Conservation (phyloP, 2,797 vertebrate species). For the Enteromius afrohamiltoni region DNA sequence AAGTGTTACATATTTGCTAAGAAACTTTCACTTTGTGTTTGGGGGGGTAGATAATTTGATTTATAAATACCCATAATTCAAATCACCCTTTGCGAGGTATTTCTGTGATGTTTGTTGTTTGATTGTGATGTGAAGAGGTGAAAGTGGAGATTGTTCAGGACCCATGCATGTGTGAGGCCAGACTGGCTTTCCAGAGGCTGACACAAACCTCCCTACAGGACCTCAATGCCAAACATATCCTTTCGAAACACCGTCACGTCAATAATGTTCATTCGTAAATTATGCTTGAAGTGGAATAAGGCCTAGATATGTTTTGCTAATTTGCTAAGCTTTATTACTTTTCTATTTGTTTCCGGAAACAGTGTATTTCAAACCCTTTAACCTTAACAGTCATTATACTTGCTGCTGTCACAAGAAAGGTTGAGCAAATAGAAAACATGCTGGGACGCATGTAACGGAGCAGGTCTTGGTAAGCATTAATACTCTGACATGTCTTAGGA, state of each 20-base stretch:
- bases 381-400: constrained; percentile 76
- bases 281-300: not conserved
- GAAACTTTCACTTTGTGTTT: constrained; percentile 25
- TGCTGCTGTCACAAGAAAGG: constrained; percentile 72
- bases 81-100: not conserved
- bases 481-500: constrained; percentile 12
- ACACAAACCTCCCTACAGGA: constrained; percentile 84
- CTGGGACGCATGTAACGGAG: constrained; percentile 63
- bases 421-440: constrained; percentile 73
- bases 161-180: constrained; percentile 89
- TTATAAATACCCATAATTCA: not conserved
- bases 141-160: constrained; percentile 79
- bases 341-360: not conserved
- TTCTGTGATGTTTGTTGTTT: constrained; percentile 60
- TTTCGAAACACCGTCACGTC: constrained; percentile 63
- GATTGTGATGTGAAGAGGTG: constrained; percentile 72
- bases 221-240: constrained; percentile 91
- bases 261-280: not conserved
- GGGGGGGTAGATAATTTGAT: not conserved
- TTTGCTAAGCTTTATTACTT: not conserved
- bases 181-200: constrained; percentile 86
- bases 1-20: constrained; percentile 52
- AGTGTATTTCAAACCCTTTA: not conserved
- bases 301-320: not conserved
- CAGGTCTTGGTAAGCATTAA: constrained; percentile 59